Evolutionary conservation across 1,140 invertebrate genomes (phyloP).

Genomic region (Bombus confusus): DNA sequence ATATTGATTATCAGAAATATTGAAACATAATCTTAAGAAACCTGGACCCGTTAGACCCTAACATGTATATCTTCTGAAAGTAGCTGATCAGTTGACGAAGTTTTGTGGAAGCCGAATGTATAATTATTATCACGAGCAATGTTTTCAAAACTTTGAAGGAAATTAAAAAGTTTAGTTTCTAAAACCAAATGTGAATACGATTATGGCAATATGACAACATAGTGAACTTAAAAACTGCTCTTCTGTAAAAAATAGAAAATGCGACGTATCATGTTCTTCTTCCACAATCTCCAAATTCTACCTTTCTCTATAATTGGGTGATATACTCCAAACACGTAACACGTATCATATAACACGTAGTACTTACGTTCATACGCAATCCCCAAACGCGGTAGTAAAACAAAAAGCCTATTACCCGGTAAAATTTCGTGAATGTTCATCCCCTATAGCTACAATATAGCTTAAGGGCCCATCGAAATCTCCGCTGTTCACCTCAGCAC

Average conservation of each 20-base stretch:
- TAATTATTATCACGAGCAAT: too few relatives aligned
- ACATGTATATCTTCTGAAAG: too few relatives aligned
- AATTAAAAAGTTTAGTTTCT: too few relatives aligned
- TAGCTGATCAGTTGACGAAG: too few relatives aligned
- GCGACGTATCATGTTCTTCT: too few relatives aligned
- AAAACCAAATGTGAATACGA: neutral
- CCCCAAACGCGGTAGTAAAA: neutral
- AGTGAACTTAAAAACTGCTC: neutral
- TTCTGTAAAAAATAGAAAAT: neutral
- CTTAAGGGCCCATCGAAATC: neutral
- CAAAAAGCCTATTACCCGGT: neutral
- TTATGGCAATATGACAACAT: too few relatives aligned
- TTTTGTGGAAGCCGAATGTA: too few relatives aligned
- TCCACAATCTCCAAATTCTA: too few relatives aligned
- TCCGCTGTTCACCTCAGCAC: neutral
- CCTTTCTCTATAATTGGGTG: too few relatives aligned
- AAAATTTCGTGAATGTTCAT: neutral
- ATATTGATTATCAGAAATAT: neutral
- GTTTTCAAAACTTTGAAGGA: too few relatives aligned
- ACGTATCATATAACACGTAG: neutral
- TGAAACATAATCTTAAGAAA: too few relatives aligned
- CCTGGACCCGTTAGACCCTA: too few relatives aligned
- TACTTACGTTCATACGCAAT: neutral
- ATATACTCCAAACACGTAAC: neutral
- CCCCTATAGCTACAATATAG: neutral